Evolutionary conservation across 2,113 vertebrate species (phyloP), one percentile per base, ranked within the genome.

Genomic region (Triplophysa rosa): DNA sequence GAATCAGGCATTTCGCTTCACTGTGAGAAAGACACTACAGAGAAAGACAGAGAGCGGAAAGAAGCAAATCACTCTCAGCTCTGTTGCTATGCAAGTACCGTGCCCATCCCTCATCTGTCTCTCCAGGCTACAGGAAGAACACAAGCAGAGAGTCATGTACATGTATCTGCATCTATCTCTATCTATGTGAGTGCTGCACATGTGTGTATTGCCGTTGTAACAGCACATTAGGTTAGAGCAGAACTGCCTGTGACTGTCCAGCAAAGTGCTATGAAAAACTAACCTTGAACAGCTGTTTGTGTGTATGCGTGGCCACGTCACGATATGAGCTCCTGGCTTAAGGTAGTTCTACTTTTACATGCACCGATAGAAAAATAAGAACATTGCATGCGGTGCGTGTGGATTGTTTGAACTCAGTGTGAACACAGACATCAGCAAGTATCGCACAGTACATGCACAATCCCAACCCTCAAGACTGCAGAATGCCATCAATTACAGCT

Each of bases 61-160:
- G 1, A 49, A 16, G 40, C 37, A 3, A 14, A 45, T 21, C 37
- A 70, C 21, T 72, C 59, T 61, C 21, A 67, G 58, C 47, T 42
- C 76, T 81, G 85, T 84, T 86, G 83, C 85, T 84, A 86, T 77
- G 83, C 83, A 70, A 84, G 77, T 62, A 54, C 61, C 7, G 26
- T 54, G 45, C 56, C 80, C 47, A 45, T 33, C 61, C 59, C 45
- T 61, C 21, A 66, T 71, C 21, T 26, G 56, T 66, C 71, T 67
- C 76, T 47, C 63, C 12, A 37, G 23, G 78, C 49, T 61, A 58
- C 69, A 67, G 67, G 68, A 16, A 62, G 24, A 80, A n/a, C 64
- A 78, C 40, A 66, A 62, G 40, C 59, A 52, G 54, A 8, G 21
- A 78, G n/a, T n/a, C n/a, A 4, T 29, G 33, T 37, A 37, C 13